Evolutionary conservation across 1,140 invertebrate genomes (phyloP).

Genomic region (Papilio aristodemus): DNA sequence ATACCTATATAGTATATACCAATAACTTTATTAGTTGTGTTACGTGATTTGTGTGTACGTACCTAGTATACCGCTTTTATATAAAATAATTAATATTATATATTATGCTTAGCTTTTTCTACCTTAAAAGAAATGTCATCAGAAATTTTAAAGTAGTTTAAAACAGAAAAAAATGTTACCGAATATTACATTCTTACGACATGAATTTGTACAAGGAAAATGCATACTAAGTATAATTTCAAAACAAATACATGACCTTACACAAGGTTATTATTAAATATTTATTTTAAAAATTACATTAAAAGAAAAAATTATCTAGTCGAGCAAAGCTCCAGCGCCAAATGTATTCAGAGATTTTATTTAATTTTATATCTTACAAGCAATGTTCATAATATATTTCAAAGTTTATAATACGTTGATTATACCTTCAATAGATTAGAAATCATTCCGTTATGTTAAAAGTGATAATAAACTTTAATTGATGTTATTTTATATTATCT

Average conservation of each 20-base stretch:
- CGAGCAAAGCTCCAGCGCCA: constrained; percentile 10
- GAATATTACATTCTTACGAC: not conserved
- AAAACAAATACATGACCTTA: constrained; percentile 2
- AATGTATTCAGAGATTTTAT: not conserved
- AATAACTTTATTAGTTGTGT: constrained; percentile 16
- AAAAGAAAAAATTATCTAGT: not conserved
- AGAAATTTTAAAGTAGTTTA: not conserved
- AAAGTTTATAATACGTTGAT: constrained; percentile 25
- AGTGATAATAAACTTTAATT: constrained; percentile 34
- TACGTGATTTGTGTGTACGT: constrained; percentile 20
- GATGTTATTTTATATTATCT: constrained; percentile 36
- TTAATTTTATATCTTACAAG: not conserved
- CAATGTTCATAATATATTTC: constrained; percentile 10
- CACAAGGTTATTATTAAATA: not conserved
- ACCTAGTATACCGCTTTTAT: constrained; percentile 5
- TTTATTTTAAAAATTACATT: not conserved
- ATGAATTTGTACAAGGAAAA: not conserved
- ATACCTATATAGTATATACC: constrained; percentile 10
- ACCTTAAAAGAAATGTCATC: not conserved
- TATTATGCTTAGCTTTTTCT: constrained; percentile 20
- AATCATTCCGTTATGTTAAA: constrained; percentile 36
- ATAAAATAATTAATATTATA: not conserved
- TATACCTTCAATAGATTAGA: constrained; percentile 20
- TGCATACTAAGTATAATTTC: not conserved
- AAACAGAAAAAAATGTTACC: not conserved